Evolutionary conservation across 1,140 invertebrate species (phyloP).

Genomic region (Anastrepha ludens): DNA sequence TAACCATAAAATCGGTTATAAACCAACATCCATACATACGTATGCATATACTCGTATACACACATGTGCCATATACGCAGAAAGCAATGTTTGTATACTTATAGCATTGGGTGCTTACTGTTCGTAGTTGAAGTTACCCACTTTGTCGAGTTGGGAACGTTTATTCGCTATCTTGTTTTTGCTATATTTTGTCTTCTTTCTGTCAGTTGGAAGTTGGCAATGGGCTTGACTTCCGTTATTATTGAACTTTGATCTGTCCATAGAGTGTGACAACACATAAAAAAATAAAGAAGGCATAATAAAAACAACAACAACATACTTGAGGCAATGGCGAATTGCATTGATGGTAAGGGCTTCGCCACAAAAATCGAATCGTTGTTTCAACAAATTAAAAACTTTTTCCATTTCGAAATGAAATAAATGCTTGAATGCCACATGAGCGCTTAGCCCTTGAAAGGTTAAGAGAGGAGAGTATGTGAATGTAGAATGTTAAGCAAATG

Average conservation of each 20-base stretch:
- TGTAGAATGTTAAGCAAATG: background rate
- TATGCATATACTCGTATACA: background rate
- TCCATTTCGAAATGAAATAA: conserved; percentile 53
- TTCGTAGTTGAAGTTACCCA: background rate
- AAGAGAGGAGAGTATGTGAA: background rate
- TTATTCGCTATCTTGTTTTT: background rate
- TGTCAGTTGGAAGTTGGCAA: background rate
- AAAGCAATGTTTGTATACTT: too few relatives aligned
- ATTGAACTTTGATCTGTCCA: conserved; percentile 46
- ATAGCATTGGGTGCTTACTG: too few relatives aligned
- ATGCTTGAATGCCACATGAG: background rate
- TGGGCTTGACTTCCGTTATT: conserved; percentile 52
- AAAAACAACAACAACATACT: conserved; percentile 2
- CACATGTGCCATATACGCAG: background rate
- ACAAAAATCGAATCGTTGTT: conserved; percentile 21
- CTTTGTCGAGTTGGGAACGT: conserved; percentile 13
- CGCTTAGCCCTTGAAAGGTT: background rate
- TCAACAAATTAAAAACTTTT: conserved; percentile 50
- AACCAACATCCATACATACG: background rate
- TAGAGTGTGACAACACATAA: conserved; percentile 37
- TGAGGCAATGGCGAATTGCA: background rate
- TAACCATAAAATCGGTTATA: conserved; percentile 53
- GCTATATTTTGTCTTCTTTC: background rate
- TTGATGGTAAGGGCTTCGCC: background rate
- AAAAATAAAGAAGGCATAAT: background rate